A percentile compares a stretch with the other conserved stretches of the same genome.
These are phyloP conservation scores for Pachycephus smyrnensis DNA, from an alignment of 2,888 invertebrate genomes.

Conservation along the genomic window DNA sequence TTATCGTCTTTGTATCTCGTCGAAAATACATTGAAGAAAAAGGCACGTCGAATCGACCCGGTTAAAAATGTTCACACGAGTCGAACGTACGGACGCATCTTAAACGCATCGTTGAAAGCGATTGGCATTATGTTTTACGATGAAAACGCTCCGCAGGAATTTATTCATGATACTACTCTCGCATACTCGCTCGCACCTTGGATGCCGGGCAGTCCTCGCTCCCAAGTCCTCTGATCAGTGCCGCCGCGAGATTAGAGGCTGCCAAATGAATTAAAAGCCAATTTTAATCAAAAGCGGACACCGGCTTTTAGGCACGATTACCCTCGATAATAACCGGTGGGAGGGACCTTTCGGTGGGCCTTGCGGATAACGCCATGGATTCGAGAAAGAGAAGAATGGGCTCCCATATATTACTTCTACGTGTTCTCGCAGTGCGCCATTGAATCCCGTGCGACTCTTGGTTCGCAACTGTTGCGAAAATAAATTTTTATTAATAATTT, in stretches of 20 bases:
- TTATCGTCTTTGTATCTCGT: background rate
- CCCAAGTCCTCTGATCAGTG: slow-evolving; percentile 54
- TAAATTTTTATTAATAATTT: background rate
- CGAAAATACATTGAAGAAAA: background rate
- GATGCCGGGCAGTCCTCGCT: slow-evolving; percentile 16
- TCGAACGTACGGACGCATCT: background rate
- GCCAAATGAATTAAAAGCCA: slow-evolving; percentile 68
- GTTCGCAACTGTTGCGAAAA: slow-evolving; percentile 43
- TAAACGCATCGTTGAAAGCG: slow-evolving; percentile 18
- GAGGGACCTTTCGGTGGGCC: slow-evolving; percentile 46
- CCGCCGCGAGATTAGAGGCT: slow-evolving; percentile 66
- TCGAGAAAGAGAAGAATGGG: slow-evolving; percentile 51
- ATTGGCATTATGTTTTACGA: slow-evolving; percentile 34
- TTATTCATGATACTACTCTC: slow-evolving; percentile 34
- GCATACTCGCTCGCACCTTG: slow-evolving; percentile 25
- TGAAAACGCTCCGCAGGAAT: slow-evolving; percentile 36
- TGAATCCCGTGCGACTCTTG: slow-evolving; percentile 40
- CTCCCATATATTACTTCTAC: slow-evolving; percentile 58
- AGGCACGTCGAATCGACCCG: background rate
- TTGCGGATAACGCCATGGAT: slow-evolving; percentile 20
- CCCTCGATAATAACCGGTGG: slow-evolving; percentile 64
- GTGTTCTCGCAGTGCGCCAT: slow-evolving; percentile 51
- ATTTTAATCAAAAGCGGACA: slow-evolving; percentile 67
- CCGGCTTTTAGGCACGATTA: slow-evolving; percentile 66
- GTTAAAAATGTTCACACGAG: background rate